phyloP scores from a whole-genome alignment of 1,140 invertebrate species.

The Riptortus pedestris region DNA sequence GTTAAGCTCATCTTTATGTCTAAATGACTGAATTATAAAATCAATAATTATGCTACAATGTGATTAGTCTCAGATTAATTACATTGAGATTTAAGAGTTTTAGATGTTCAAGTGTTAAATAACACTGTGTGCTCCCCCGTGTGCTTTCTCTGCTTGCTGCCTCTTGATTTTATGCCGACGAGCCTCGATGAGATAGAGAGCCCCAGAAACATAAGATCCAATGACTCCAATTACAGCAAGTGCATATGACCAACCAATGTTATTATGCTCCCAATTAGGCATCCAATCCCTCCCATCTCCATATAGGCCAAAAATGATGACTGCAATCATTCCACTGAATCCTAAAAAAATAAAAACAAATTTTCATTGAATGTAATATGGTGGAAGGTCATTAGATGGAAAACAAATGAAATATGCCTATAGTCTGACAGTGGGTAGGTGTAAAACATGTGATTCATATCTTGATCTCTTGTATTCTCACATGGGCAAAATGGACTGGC shows the following conservation, averaged over 20 bases:
- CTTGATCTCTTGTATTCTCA: no score
- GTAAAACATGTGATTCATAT: not conserved
- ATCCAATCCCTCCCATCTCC: slow-evolving; percentile 91
- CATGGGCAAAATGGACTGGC: no score
- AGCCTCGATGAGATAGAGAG: slow-evolving; percentile 23
- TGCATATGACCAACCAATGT: slow-evolving; percentile 89
- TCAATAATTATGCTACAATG: no score
- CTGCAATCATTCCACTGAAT: slow-evolving; percentile 59
- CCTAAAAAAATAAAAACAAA: slow-evolving; percentile 37
- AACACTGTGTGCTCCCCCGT: not conserved
- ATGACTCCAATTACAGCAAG: slow-evolving; percentile 69
- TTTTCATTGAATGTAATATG: not conserved
- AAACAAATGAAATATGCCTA: not conserved
- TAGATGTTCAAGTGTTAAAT: no score
- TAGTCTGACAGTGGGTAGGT: not conserved
- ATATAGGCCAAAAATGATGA: slow-evolving; percentile 72
- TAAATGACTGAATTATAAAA: no score
- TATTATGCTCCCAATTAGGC: slow-evolving; percentile 91
- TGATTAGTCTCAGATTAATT: no score
- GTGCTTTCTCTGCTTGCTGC: slow-evolving; percentile 15
- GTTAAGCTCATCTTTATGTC: no score
- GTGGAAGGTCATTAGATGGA: not conserved
- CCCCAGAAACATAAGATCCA: slow-evolving; percentile 17
- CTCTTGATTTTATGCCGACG: slow-evolving; percentile 24
- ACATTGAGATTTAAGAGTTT: no score